Conservation (phyloP, 2,797 vertebrate genomes). For the Avahi laniger region DNA sequence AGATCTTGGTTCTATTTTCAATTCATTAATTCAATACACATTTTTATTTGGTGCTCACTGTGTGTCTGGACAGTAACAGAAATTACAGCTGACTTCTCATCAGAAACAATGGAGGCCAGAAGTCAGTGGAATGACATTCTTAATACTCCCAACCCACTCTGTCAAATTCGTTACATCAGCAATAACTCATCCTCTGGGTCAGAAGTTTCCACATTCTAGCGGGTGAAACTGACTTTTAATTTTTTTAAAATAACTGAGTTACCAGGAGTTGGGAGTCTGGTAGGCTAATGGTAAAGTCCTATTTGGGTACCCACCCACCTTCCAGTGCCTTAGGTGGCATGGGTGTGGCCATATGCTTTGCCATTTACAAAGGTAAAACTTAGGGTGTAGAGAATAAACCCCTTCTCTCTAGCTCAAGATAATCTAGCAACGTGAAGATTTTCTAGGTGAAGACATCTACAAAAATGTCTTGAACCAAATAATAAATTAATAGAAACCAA, state of each 20-base stretch:
- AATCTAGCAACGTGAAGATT: background rate
- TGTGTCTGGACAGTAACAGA: background rate
- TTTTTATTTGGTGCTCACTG: conserved; percentile 16
- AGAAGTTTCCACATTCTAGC: conserved; percentile 2
- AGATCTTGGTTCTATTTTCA: conserved; percentile 16
- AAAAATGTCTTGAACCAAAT: conserved; percentile 41
- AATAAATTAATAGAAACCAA: background rate
- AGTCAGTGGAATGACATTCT: background rate
- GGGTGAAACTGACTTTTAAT: background rate
- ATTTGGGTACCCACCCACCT: background rate
- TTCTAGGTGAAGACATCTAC: background rate
- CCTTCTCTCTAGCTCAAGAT: background rate
- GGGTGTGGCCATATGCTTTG: background rate
- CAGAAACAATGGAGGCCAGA: background rate
- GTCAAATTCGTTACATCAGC: background rate
- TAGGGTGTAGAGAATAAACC: background rate
- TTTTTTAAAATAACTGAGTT: conserved; percentile 18
- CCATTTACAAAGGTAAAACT: background rate
- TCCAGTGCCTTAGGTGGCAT: background rate
- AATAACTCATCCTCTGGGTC: background rate
- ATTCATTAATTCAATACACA: background rate
- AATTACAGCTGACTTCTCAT: background rate
- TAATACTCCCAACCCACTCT: background rate
- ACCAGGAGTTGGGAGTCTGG: background rate
- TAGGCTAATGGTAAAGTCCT: background rate